These are phyloP conservation scores for Stratiolaelaps scimitus DNA, from an alignment of 1,140 invertebrate species.

Conservation along the genomic window DNA sequence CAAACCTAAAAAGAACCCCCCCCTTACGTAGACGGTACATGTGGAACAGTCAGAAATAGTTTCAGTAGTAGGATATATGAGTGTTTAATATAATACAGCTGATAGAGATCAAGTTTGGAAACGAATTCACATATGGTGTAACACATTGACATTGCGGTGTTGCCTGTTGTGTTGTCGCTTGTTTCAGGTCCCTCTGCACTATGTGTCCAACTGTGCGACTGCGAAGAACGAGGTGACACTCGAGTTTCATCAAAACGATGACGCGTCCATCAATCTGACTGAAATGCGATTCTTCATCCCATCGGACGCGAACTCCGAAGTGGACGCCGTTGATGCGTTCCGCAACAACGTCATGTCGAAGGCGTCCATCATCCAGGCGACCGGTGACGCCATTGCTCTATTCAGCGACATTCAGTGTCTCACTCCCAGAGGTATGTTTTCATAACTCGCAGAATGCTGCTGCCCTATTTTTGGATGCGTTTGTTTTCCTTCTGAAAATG, in stretches of 20 bases:
- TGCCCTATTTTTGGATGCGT: no score
- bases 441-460: background rate
- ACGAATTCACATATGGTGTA: background rate
- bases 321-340: slow-evolving; percentile 84
- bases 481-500: no score
- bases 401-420: slow-evolving; percentile 94
- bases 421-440: slow-evolving; percentile 55
- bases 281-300: slow-evolving; percentile 98
- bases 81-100: background rate
- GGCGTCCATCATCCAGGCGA: slow-evolving; percentile 92
- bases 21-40: no score
- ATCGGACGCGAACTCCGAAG: slow-evolving; percentile 58
- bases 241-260: slow-evolving; percentile 98
- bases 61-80: background rate
- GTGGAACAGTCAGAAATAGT: background rate
- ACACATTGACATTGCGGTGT: background rate
- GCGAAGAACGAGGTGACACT: slow-evolving; percentile 97
- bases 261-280: slow-evolving; percentile 86
- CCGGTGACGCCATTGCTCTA: slow-evolving; percentile 91
- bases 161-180: slow-evolving; percentile 46
- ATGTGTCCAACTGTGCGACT: slow-evolving; percentile 92
- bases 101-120: no score
- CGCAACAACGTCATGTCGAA: slow-evolving; percentile 84
- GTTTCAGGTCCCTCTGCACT: slow-evolving; percentile 89
- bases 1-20: no score